phyloP scores from a whole-genome alignment of 2,113 vertebrate genomes.

The Aegotheles bennettii region DNA sequence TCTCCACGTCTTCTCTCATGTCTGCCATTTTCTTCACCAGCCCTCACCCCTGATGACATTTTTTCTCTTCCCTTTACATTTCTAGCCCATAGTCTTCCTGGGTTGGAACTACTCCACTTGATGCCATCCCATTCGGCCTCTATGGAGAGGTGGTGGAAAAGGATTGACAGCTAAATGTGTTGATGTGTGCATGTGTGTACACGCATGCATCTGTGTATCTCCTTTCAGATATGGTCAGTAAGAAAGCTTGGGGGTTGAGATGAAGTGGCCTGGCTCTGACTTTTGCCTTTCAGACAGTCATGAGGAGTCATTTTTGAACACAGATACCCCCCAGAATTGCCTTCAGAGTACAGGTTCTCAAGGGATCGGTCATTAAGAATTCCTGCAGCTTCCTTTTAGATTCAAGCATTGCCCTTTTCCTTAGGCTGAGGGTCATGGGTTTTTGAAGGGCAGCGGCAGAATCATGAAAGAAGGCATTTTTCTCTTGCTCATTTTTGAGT shows the following conservation, averaged over 20 bases:
- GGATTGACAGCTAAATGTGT: background rate
- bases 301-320: background rate
- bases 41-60: background rate
- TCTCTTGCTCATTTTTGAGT: constrained; percentile 39
- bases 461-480: constrained; percentile 28
- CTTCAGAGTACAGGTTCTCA: background rate
- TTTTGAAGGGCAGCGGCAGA: constrained; percentile 42
- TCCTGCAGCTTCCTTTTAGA: constrained; percentile 32
- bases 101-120: background rate
- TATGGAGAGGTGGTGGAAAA: background rate
- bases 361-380: background rate
- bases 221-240: background rate
- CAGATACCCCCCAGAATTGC: background rate
- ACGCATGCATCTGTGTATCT: accelerated
- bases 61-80: background rate
- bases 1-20: background rate
- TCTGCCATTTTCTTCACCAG: background rate
- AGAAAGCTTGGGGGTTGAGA: background rate
- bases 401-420: constrained; percentile 14
- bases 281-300: background rate
- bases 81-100: background rate
- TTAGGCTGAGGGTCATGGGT: background rate
- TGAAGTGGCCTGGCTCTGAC: background rate
- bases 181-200: accelerated
- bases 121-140: background rate